Evolutionary conservation across 2,888 invertebrate genomes (phyloP).

Genomic region (Heliconius ethilla): DNA sequence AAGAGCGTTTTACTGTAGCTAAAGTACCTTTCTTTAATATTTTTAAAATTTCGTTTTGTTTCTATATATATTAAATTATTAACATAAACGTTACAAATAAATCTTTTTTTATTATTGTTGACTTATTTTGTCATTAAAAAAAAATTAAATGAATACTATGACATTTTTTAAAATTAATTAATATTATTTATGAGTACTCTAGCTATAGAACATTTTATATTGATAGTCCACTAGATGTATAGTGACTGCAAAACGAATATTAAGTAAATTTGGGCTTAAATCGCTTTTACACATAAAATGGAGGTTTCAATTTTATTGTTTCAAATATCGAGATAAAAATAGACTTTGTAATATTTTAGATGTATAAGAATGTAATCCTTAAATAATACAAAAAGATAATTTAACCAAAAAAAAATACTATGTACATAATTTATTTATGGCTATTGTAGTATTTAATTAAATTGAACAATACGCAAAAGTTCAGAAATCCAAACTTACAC

Average conservation of each 20-base stretch:
- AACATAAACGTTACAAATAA: neutral
- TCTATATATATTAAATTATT: neutral
- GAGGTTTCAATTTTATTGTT: neutral
- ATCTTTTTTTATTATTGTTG: neutral
- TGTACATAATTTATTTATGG: too few relatives aligned
- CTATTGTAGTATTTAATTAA: too few relatives aligned
- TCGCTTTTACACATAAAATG: neutral
- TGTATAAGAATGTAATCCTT: neutral
- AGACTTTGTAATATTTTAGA: neutral
- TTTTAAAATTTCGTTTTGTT: too few relatives aligned
- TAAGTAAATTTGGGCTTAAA: neutral
- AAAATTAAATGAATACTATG: neutral
- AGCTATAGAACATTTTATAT: neutral
- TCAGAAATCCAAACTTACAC: too few relatives aligned
- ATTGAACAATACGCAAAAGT: too few relatives aligned
- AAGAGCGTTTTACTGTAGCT: slow-evolving; percentile 28
- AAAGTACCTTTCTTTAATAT: neutral
- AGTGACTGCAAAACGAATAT: slow-evolving; percentile 7
- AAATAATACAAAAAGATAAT: too few relatives aligned
- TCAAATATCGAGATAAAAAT: too few relatives aligned
- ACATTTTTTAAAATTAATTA: neutral
- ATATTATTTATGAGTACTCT: neutral
- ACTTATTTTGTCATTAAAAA: neutral
- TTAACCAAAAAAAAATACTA: too few relatives aligned
- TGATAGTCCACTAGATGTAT: slow-evolving; percentile 4